A percentile compares a stretch with the other conserved stretches of the same genome.
Evolutionary conservation across 2,797 vertebrate species (phyloP).

Genomic region (Schizopygopsis pylzovi): DNA sequence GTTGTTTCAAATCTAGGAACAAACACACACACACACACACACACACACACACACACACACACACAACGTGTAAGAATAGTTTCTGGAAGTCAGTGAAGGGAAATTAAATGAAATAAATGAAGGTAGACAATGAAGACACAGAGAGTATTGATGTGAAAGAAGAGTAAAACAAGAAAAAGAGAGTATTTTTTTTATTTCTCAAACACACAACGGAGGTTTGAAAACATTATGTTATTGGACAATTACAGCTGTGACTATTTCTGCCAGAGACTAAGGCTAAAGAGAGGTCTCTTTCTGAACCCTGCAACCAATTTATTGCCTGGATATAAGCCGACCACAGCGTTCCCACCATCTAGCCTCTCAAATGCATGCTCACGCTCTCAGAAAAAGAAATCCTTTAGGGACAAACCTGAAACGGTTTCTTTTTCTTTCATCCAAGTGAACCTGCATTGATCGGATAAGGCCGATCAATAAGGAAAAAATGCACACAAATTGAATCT

Average conservation of each 20-base stretch:
- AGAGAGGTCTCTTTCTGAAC: conserved; percentile 65
- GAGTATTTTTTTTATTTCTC: neutral
- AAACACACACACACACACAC: neutral
- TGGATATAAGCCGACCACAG: conserved; percentile 67
- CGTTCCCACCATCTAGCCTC: conserved; percentile 63
- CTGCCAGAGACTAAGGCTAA: conserved; percentile 66
- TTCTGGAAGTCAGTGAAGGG: no score
- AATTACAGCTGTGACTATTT: conserved; percentile 70
- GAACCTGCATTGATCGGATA: conserved; percentile 65
- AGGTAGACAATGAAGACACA: no score
- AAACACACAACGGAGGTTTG: conserved; percentile 56
- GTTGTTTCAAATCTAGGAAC: neutral
- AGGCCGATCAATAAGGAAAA: conserved; percentile 64
- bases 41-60: no score
- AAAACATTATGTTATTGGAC: conserved; percentile 62
- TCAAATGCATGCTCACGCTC: conserved; percentile 59
- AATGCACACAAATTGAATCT: conserved; percentile 60
- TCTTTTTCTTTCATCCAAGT: conserved; percentile 62
- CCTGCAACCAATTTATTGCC: conserved; percentile 68
- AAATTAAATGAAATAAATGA: no score
- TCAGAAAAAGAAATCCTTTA: conserved; percentile 63
- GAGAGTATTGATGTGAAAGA: no score
- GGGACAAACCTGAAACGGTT: conserved; percentile 63
- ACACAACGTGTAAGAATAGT: no score
- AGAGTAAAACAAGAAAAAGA: no score